Percentiles rank a stretch among this genome's conserved stretches.
These are phyloP conservation scores for Drosophila quadrilineata DNA, from an alignment of 1,140 invertebrate species.

Conservation along the genomic window DNA sequence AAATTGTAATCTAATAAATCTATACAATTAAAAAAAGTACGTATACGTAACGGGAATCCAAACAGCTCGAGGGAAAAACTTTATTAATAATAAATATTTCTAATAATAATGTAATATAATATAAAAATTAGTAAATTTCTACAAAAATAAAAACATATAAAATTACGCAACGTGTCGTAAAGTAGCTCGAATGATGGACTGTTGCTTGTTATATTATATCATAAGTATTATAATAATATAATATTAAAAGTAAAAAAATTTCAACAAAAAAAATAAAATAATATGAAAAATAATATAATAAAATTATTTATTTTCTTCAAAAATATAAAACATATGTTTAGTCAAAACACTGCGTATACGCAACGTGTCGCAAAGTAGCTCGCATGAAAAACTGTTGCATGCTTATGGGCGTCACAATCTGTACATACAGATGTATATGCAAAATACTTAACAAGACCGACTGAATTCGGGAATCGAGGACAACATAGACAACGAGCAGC, in stretches of 20 bases:
- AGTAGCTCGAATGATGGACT: conserved; percentile 47
- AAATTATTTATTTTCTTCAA: neutral
- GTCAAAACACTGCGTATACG: conserved; percentile 39
- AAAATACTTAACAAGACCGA: conserved; percentile 40
- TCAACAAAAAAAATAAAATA: neutral
- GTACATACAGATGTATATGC: conserved; percentile 18
- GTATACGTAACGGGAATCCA: too few species aligned
- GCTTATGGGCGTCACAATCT: conserved; percentile 17
- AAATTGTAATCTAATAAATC: too few species aligned
- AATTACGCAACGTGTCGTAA: conserved; percentile 40
- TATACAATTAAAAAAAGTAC: too few species aligned
- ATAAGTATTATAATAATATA: too few species aligned
- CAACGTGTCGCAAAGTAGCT: too few species aligned
- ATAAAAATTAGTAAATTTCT: neutral
- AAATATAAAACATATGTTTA: neutral
- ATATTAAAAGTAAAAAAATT: neutral
- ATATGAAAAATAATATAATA: too few species aligned
- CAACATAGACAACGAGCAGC: conserved; percentile 4
- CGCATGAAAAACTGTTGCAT: conserved; percentile 60
- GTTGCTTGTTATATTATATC: conserved; percentile 65
- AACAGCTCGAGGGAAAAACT: too few species aligned
- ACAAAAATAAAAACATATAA: neutral
- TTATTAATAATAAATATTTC: too few species aligned
- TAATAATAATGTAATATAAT: too few species aligned
- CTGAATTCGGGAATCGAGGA: conserved; percentile 5